Evolutionary conservation across 2,888 invertebrate genomes (phyloP).

Genomic region (Colletes collaris): DNA sequence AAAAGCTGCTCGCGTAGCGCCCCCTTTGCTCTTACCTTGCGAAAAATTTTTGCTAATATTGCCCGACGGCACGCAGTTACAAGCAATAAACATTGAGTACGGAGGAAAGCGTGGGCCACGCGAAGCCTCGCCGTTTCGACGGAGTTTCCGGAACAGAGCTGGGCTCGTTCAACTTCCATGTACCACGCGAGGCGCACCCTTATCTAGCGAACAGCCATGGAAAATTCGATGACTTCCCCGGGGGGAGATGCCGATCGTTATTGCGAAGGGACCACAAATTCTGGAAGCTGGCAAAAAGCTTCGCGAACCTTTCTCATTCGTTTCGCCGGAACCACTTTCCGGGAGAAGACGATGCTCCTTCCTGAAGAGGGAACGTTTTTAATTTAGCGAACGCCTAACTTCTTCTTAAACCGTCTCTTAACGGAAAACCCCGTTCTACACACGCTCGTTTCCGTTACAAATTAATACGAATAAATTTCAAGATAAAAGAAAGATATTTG

Average conservation of each 20-base stretch:
- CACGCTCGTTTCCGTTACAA: no score
- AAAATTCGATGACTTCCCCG: conserved; percentile 60
- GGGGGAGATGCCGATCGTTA: conserved; percentile 55
- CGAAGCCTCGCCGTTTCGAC: conserved; percentile 41
- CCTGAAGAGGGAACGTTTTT: no score
- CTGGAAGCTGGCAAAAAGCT: conserved; percentile 18
- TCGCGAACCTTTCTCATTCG: neutral
- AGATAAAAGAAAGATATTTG: no score
- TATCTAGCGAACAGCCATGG: conserved; percentile 45
- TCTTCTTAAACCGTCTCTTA: no score
- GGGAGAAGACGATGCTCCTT: neutral
- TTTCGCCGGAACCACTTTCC: conserved; percentile 1
- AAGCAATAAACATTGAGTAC: conserved; percentile 53
- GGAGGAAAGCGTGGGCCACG: conserved; percentile 18
- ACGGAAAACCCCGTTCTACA: no score
- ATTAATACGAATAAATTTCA: no score
- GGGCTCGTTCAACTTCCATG: conserved; percentile 54
- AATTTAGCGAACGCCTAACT: no score
- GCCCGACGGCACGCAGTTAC: conserved; percentile 15
- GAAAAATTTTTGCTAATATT: conserved; percentile 57
- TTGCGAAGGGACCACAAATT: conserved; percentile 35
- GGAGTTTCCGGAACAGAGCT: conserved; percentile 44
- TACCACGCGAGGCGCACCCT: conserved; percentile 44
- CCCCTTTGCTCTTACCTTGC: neutral
- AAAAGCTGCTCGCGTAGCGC: neutral